These are phyloP conservation scores for Argyrosomus regius DNA, from an alignment of 2,797 vertebrate genomes.

Conservation along the genomic window DNA sequence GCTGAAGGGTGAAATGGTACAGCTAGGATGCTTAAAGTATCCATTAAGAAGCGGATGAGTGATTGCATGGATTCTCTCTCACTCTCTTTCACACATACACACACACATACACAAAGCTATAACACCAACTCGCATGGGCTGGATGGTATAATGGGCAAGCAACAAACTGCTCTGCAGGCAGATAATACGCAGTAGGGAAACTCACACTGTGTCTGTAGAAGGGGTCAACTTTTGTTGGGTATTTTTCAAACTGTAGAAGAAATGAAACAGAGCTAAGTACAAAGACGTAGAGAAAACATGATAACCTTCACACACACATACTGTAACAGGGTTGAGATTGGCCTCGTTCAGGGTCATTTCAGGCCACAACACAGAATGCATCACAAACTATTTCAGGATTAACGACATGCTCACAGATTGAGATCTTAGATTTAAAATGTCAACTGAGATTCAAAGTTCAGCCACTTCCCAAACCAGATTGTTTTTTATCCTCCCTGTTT, in stretches of 20 bases:
- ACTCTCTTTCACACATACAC: slow-evolving; percentile 16
- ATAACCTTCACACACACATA: slow-evolving; percentile 7
- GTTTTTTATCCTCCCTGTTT: slow-evolving; percentile 51
- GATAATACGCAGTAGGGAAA: slow-evolving; percentile 66
- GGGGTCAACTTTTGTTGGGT: slow-evolving; percentile 97
- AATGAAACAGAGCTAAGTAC: slow-evolving; percentile 71
- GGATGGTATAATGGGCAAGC: slow-evolving; percentile 35
- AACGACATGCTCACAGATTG: slow-evolving; percentile 28
- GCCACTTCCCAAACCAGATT: slow-evolving; percentile 34
- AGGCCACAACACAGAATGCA: slow-evolving; percentile 35
- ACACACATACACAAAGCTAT: slow-evolving; percentile 20
- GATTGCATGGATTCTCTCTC: slow-evolving; percentile 33
- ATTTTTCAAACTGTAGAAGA: slow-evolving; percentile 98
- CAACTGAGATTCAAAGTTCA: slow-evolving; percentile 31
- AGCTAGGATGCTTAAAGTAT: slow-evolving; percentile 49
- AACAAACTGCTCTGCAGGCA: slow-evolving; percentile 47
- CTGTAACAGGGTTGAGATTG: not conserved
- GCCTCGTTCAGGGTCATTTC: slow-evolving; percentile 20
- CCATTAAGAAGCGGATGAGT: slow-evolving; percentile 56
- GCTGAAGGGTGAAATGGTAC: slow-evolving; percentile 46
- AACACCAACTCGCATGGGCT: slow-evolving; percentile 13
- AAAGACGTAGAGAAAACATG: slow-evolving; percentile 36
- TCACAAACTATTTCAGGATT: slow-evolving; percentile 25
- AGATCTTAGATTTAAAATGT: slow-evolving; percentile 30
- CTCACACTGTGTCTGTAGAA: slow-evolving; percentile 99